These are phyloP conservation scores for Brachylomia viminalis DNA, from an alignment of 2,888 invertebrate genomes.

Conservation along the genomic window DNA sequence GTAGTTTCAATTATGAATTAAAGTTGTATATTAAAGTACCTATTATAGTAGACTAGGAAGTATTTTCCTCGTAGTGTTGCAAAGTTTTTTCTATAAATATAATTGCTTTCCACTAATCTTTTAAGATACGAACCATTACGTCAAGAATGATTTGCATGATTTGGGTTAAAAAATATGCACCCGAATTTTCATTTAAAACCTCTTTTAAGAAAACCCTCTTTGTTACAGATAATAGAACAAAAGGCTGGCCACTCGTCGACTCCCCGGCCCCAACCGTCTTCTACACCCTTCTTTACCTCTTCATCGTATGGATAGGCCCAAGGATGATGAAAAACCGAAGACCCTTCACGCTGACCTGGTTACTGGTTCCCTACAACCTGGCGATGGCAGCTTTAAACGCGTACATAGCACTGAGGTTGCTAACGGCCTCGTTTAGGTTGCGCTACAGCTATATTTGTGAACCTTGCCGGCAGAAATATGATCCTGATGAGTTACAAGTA, in stretches of 20 bases:
- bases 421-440: slow-evolving; percentile 93
- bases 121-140: not conserved
- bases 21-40: not conserved
- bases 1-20: too few species aligned
- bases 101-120: not conserved
- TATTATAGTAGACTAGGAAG: not conserved
- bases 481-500: slow-evolving; percentile 96
- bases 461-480: slow-evolving; percentile 94
- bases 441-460: slow-evolving; percentile 97
- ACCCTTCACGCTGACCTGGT: slow-evolving; percentile 94
- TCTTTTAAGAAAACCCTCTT: slow-evolving; percentile 31
- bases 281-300: slow-evolving; percentile 93
- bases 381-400: slow-evolving; percentile 95
- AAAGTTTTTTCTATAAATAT: not conserved
- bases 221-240: slow-evolving; percentile 94
- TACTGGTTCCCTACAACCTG: slow-evolving; percentile 96
- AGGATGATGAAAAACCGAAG: slow-evolving; percentile 94
- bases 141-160: not conserved
- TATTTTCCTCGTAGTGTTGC: not conserved
- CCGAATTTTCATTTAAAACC: not conserved
- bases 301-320: slow-evolving; percentile 95
- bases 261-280: slow-evolving; percentile 94
- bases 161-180: too few species aligned
- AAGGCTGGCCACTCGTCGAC: slow-evolving; percentile 96
- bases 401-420: slow-evolving; percentile 95